These are phyloP conservation scores for Synergus laeviventris DNA, from an alignment of 2,888 invertebrate genomes.

Conservation along the genomic window DNA sequence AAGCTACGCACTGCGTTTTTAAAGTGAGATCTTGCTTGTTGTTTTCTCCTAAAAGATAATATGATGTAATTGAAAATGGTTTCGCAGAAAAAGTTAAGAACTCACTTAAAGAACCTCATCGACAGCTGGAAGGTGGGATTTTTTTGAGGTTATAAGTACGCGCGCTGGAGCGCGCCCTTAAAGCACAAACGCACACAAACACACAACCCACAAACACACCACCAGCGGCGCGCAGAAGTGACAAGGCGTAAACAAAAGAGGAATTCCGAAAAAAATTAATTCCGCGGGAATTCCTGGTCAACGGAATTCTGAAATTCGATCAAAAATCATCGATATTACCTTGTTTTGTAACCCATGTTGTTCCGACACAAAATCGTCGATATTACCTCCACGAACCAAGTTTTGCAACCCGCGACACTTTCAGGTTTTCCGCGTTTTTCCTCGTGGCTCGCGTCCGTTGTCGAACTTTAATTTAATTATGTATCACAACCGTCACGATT, in stretches of 20 bases:
- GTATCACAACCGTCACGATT: conserved; percentile 48
- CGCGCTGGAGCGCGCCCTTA: conserved; percentile 46
- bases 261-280: conserved; percentile 47
- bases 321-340: conserved; percentile 73
- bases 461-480: conserved; percentile 3
- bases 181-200: conserved; percentile 33
- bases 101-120: conserved; percentile 44
- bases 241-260: conserved; percentile 72
- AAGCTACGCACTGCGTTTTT: conserved; percentile 1
- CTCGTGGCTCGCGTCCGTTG: conserved; percentile 49
- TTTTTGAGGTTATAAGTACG: conserved; percentile 68
- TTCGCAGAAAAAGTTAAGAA: not conserved
- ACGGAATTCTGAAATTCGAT: conserved; percentile 51
- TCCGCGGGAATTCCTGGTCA: conserved; percentile 49
- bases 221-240: conserved; percentile 70
- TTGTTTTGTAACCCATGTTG: conserved; percentile 69
- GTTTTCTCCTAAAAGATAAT: not conserved
- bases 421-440: conserved; percentile 50
- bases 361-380: conserved; percentile 54
- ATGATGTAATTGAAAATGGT: not conserved
- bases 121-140: conserved; percentile 66
- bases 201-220: conserved; percentile 49
- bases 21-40: not conserved
- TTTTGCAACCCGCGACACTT: conserved; percentile 47
- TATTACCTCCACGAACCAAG: conserved; percentile 50